These are phyloP conservation scores for Diadophis punctatus DNA, from an alignment of 2,113 vertebrate genomes.

Conservation along the genomic window DNA sequence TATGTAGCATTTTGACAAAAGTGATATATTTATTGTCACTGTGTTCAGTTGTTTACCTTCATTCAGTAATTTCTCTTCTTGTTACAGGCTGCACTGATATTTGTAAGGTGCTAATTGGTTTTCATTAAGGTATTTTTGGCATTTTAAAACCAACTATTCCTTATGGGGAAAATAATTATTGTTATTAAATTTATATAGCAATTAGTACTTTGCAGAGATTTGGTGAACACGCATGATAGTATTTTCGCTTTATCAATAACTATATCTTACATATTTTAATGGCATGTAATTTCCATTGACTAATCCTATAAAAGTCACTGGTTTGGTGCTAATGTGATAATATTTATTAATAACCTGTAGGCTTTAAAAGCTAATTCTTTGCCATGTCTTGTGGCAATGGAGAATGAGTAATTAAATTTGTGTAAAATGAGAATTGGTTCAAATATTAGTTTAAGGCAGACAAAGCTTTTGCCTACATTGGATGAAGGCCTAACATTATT, in stretches of 20 bases:
- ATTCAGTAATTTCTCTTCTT: conserved; percentile 68
- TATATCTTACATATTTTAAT: conserved; percentile 60
- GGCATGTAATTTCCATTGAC: conserved; percentile 68
- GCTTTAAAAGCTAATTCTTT: conserved; percentile 46
- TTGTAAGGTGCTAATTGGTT: conserved; percentile 72
- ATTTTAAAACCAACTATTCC: conserved; percentile 57
- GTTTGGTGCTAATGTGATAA: conserved; percentile 70
- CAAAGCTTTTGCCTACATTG: neutral
- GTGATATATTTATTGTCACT: conserved; percentile 74
- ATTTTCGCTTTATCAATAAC: conserved; percentile 58
- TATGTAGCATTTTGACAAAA: conserved; percentile 75
- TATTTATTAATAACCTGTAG: conserved; percentile 64
- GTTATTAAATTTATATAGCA: conserved; percentile 49
- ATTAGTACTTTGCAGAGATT: conserved; percentile 52
- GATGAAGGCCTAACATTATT: neutral
- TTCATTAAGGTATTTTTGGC: conserved; percentile 63
- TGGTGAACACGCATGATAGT: conserved; percentile 52
- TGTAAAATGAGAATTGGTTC: neutral
- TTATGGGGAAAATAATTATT: conserved; percentile 49
- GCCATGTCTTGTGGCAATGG: conserved; percentile 42
- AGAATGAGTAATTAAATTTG: conserved; percentile 13
- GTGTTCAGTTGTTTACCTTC: conserved; percentile 76
- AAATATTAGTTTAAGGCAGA: neutral
- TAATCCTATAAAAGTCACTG: conserved; percentile 55
- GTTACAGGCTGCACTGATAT: conserved; percentile 60